Evolutionary conservation across 2,113 vertebrate genomes (phyloP).

Genomic region (Gambusia affinis): DNA sequence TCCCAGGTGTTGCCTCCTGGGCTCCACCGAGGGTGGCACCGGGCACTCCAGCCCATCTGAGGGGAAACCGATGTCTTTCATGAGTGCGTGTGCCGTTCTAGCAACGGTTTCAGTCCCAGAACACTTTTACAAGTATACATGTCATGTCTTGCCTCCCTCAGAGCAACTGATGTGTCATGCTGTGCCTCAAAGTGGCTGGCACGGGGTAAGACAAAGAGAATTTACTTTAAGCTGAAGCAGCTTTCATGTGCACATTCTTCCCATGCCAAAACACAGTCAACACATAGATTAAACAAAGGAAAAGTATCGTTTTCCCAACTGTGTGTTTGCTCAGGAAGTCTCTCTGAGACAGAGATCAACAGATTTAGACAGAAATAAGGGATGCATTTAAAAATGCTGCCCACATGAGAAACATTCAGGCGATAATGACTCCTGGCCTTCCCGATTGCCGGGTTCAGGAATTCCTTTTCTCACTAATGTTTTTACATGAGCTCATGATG

Average conservation of each 20-base stretch:
- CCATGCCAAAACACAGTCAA: slow-evolving; percentile 48
- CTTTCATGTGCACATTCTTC: slow-evolving; percentile 49
- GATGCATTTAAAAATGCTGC: not conserved
- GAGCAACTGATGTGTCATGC: slow-evolving; percentile 27
- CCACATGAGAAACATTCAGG: not conserved
- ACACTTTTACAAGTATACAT: slow-evolving; percentile 24
- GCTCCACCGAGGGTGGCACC: slow-evolving; percentile 14
- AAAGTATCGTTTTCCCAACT: slow-evolving; percentile 23
- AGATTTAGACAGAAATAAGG: not conserved
- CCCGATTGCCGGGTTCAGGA: not conserved
- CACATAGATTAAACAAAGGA: slow-evolving; percentile 53
- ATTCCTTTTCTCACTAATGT: not conserved
- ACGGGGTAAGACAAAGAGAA: slow-evolving; percentile 33
- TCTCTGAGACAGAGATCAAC: not conserved
- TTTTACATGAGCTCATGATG: not conserved
- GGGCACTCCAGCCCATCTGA: slow-evolving; percentile 23
- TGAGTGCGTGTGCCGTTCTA: slow-evolving; percentile 11
- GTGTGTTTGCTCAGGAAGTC: slow-evolving; percentile 28
- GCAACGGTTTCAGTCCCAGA: slow-evolving; percentile 44
- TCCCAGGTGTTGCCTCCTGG: slow-evolving; percentile 70
- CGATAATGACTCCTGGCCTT: not conserved
- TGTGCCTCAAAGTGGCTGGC: slow-evolving; percentile 50
- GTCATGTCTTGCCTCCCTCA: slow-evolving; percentile 56
- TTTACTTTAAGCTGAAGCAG: slow-evolving; percentile 29
- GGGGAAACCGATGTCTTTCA: slow-evolving; percentile 17